Base-by-base conservation (phyloP, 2,888 invertebrate species). In the Leptopilina syphax region DNA sequence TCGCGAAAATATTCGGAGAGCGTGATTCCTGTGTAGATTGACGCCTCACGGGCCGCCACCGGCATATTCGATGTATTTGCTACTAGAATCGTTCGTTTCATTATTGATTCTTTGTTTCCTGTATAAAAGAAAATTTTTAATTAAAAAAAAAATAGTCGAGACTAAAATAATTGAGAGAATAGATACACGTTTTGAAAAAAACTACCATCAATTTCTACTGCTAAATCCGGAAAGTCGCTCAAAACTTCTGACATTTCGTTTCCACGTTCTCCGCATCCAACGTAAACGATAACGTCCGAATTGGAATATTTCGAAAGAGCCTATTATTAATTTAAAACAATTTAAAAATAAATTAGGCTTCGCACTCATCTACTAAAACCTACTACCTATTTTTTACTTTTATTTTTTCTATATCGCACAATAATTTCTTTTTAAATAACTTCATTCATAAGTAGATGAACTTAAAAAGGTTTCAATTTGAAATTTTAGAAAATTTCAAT, bases 21-120 rank as follows among this genome's bases (percentile, higher is more conserved):
- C 0, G 98, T 99, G 93, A 99, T 99, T 87, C 97, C 98, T 82
- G 99, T 99, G 93, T 99, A 99, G 92, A 99, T 99, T 92, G 99
- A 99, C 78, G 99, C 99, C 93, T 99, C 99, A 92, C 99, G 95
- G 91, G 99, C 99, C 87, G 99, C 99, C 81, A 99, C 99, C 90
- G 99, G 99, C 99, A 96, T 96, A 93, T 96, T 96, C 47, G 95
- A 95, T 47, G 96, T 95, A 91, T 96, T 96, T 79, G 95, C 95
- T 13, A 96, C 95, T 67, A 96, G 92, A 13, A 94, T 93, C 80
- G 95, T 96, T 88, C 96, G 93, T 91, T 95, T 95, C 95, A 96
- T 96, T 89, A 96, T 96, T 65, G 95, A 95, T 87, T 95, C 95
- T 65, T 93, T 57, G 34, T 34, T 73, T 4, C 73, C 73, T 73